phyloP scores from a whole-genome alignment of 2,797 vertebrate genomes.

The Dryobates pubescens region DNA sequence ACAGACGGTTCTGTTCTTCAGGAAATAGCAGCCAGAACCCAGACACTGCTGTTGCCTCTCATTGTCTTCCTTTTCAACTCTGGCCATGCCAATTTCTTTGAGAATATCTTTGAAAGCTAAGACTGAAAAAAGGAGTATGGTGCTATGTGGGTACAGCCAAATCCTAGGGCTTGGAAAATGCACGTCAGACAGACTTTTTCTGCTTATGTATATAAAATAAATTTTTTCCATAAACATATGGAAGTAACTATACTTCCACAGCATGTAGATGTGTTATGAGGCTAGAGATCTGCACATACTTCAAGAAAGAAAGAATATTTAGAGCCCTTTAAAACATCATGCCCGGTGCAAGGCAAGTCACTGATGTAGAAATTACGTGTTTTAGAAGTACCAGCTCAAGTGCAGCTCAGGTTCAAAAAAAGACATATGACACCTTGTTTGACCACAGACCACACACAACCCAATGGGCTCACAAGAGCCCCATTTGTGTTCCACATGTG shows the following conservation, averaged over 20 bases:
- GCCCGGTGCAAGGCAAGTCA: background rate
- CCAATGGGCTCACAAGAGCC: rapidly evolving
- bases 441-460: background rate
- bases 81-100: background rate
- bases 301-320: background rate
- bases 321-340: background rate
- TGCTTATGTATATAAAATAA: background rate
- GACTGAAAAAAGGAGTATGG: background rate
- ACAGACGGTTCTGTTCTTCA: rapidly evolving
- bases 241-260: background rate
- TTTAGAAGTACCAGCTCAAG: background rate
- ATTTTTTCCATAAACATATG: background rate
- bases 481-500: rapidly evolving
- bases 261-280: background rate
- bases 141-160: background rate
- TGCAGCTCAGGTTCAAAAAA: background rate
- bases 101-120: background rate
- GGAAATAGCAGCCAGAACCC: background rate
- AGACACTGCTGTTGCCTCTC: rapidly evolving
- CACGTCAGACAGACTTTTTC: background rate
- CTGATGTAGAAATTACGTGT: rapidly evolving
- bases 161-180: background rate
- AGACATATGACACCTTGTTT: rapidly evolving
- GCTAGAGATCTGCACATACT: background rate
- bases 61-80: background rate